These are phyloP conservation scores for Psettodes erumei DNA, from an alignment of 2,113 vertebrate genomes.

Conservation along the genomic window DNA sequence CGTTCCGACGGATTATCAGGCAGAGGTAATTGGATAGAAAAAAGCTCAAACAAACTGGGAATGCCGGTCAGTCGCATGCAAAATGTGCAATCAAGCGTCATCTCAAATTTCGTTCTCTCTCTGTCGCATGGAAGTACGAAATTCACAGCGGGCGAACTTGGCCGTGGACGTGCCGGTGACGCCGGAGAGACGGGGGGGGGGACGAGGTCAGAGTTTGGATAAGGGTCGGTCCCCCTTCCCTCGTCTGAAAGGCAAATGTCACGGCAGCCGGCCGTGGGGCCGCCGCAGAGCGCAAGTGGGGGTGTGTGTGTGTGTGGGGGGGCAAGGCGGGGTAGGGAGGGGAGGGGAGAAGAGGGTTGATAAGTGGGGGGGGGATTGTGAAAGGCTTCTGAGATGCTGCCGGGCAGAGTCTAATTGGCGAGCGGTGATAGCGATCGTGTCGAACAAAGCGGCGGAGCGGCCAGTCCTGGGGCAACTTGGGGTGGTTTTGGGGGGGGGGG, in stretches of 20 bases:
- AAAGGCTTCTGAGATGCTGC: conserved; percentile 38
- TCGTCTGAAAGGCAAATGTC: conserved; percentile 78
- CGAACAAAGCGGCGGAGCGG: conserved; percentile 34
- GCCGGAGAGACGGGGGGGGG: background rate
- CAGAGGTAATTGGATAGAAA: conserved; percentile 29
- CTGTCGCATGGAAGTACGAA: background rate
- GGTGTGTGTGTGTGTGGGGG: conserved; percentile 16
- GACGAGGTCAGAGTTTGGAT: conserved; percentile 78
- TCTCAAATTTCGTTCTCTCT: conserved; percentile 10
- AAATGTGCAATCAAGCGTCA: background rate
- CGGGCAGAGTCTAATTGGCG: conserved; percentile 55
- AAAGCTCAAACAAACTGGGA: conserved; percentile 32
- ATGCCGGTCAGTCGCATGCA: conserved; percentile 2
- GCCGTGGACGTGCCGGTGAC: conserved; percentile 36
- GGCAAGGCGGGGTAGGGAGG: background rate
- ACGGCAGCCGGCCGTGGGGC: conserved; percentile 53
- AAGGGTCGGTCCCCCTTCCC: conserved; percentile 48
- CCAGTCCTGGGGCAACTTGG: conserved; percentile 16
- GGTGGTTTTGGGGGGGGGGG: too few relatives aligned
- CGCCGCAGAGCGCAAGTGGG: conserved; percentile 17
- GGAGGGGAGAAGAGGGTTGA: conserved; percentile 2
- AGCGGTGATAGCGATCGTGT: conserved; percentile 39
- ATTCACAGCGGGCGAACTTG: conserved; percentile 36
- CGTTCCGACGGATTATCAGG: conserved; percentile 50
- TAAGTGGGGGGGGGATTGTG: conserved; percentile 28